Base-by-base conservation (phyloP, 1,140 invertebrate species). In the Drosophila ficusphila region DNA sequence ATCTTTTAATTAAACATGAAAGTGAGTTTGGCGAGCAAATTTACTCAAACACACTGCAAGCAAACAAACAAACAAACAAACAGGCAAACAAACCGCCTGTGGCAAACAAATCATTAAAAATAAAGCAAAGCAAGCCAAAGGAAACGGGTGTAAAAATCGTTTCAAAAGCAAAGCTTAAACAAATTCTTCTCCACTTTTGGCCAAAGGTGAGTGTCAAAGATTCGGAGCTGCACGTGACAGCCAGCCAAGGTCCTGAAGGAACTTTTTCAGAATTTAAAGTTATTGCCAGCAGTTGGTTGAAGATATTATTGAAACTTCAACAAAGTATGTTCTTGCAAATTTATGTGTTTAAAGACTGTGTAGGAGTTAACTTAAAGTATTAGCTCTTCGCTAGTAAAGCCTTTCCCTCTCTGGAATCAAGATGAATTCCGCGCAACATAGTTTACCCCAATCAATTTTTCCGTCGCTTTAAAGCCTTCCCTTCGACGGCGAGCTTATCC, bases 1-100 rank as follows among this genome's bases (percentile, higher is more conserved):
- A 86, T 86, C 81, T 86, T 86, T 86, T 86, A 86, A 86, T 86
- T 86, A 86, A 86, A 86, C 76, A 86, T 86, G 82, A 88, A 88
- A 77, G 82, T 77, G 78, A 81, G 77, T 82, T 44, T 79, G 60
- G 64, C 49, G 54, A 79, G 60, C 64, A 74, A 67, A 74, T 77
- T 82, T 74, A 34, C 70, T 41, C 56, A 79, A 53, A 62, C 72
- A 75, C 53, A 69, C 70, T 53, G 33, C 56, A 73, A 51, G 51
- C 69, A 58, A 71, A 61, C 36, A 51, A 61, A 61, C 39, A 62
- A n/a, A n/a, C 27, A 29, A 65, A 62, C 61, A 64, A 38, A 51
- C 46, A 27, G 21, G 23, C 23, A 71, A 71, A 71, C 64, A 69
- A 60, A 74, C 70, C 69, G 70, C 69, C 70, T 49, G 42, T 9